These are phyloP conservation scores for Chromobotia macracanthus DNA, from an alignment of 2,797 vertebrate species.

Conservation along the genomic window DNA sequence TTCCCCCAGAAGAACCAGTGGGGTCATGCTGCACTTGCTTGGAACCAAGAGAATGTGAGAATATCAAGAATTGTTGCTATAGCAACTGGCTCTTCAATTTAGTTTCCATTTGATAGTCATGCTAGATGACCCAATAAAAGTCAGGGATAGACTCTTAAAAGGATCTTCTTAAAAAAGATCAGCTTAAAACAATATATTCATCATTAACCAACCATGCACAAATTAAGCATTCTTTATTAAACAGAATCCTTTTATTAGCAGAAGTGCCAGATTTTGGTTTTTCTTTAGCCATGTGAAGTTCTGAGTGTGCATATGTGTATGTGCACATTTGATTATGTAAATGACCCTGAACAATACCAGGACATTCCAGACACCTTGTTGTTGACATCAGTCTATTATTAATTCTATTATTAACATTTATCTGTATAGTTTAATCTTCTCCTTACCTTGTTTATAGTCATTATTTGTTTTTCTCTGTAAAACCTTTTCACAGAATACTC, in stretches of 20 bases:
- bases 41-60: conserved; percentile 44
- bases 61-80: conserved; percentile 66
- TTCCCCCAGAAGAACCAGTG: neutral
- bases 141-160: conserved; percentile 18
- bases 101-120: conserved; percentile 62
- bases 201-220: no score
- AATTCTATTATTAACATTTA: neutral
- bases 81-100: conserved; percentile 69
- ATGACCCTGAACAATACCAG: neutral
- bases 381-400: neutral
- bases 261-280: no score
- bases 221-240: no score
- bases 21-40: conserved; percentile 56
- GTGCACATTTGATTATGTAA: neutral
- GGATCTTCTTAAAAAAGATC: neutral
- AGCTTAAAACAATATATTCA: neutral
- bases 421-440: neutral
- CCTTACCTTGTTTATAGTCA: neutral
- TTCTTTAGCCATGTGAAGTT: neutral
- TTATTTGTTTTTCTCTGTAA: neutral
- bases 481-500: neutral
- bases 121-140: conserved; percentile 25
- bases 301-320: neutral
- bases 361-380: neutral
- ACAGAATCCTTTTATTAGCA: no score